These are phyloP conservation scores for Mycalesis mineus DNA, from an alignment of 2,888 invertebrate genomes.

Conservation along the genomic window DNA sequence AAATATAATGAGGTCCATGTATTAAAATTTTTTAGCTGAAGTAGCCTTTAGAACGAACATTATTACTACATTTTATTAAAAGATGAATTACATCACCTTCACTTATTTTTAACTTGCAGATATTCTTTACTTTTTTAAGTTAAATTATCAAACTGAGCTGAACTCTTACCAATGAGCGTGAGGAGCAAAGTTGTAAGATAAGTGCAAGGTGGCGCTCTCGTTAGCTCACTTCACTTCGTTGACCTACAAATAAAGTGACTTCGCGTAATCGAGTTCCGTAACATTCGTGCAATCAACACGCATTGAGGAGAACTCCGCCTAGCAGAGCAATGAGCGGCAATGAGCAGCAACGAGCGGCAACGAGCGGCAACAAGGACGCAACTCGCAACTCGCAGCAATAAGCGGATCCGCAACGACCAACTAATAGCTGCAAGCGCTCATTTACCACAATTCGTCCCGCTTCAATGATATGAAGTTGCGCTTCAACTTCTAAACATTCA, in stretches of 20 bases:
- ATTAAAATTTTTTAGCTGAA: too few relatives aligned
- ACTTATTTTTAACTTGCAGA: too few relatives aligned
- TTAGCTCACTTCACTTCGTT: too few relatives aligned
- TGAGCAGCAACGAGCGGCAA: neutral
- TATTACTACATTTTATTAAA: too few relatives aligned
- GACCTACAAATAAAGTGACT: constrained; percentile 9
- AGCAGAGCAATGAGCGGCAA: neutral
- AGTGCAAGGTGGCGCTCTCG: neutral
- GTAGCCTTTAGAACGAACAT: too few relatives aligned
- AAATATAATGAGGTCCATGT: too few relatives aligned
- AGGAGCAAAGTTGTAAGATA: too few relatives aligned
- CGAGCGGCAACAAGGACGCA: neutral
- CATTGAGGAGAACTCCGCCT: constrained; percentile 26
- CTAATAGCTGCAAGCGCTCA: constrained; percentile 2
- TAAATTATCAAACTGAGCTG: too few relatives aligned
- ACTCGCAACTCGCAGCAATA: neutral
- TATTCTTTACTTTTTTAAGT: too few relatives aligned
- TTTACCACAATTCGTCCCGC: neutral
- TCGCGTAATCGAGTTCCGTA: constrained; percentile 20
- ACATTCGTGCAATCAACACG: constrained; percentile 26
- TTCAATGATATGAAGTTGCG: neutral
- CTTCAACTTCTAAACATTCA: neutral
- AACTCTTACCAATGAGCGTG: too few relatives aligned
- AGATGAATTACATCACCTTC: too few relatives aligned
- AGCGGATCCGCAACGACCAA: neutral